A percentile compares a stretch with the other conserved stretches of the same genome.
Evolutionary conservation across 1,140 invertebrate genomes (phyloP).

Genomic region (Bombus terrestris): DNA sequence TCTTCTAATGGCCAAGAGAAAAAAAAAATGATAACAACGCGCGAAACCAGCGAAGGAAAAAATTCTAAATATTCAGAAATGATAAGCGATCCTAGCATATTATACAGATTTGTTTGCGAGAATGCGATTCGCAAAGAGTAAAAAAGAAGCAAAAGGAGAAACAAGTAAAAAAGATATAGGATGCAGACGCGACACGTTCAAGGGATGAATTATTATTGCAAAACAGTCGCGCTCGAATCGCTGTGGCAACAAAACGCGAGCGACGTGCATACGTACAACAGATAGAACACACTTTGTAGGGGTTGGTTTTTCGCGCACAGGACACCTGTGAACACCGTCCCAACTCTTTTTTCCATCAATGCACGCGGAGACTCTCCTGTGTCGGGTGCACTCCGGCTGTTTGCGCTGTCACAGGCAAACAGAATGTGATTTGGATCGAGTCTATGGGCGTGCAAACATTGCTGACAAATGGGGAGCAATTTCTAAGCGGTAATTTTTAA

Average conservation of each 20-base stretch:
- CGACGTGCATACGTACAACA: not conserved
- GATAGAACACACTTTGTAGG: conserved; percentile 29
- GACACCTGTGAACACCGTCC: conserved; percentile 43
- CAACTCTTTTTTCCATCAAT: conserved; percentile 24
- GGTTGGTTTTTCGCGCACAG: conserved; percentile 35
- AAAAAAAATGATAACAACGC: no score
- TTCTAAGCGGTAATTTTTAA: conserved; percentile 39
- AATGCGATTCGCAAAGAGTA: not conserved
- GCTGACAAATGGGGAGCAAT: not conserved
- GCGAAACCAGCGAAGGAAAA: no score
- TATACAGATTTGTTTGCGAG: not conserved
- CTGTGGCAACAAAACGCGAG: conserved; percentile 32
- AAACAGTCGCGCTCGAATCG: conserved; percentile 46
- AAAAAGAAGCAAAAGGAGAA: not conserved
- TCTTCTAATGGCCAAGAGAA: no score
- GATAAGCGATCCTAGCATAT: not conserved
- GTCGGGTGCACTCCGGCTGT: conserved; percentile 10
- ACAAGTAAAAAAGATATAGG: no score
- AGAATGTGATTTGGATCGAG: conserved; percentile 32
- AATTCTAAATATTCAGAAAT: not conserved
- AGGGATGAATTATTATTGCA: conserved; percentile 56
- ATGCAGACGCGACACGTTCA: conserved; percentile 24
- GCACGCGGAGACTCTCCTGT: not conserved
- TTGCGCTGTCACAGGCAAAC: conserved; percentile 29
- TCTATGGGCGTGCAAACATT: conserved; percentile 13